Percentiles rank a stretch among this genome's conserved stretches.
These are phyloP conservation scores for Chloromyia formosa DNA, from an alignment of 2,888 invertebrate genomes.

Conservation along the genomic window DNA sequence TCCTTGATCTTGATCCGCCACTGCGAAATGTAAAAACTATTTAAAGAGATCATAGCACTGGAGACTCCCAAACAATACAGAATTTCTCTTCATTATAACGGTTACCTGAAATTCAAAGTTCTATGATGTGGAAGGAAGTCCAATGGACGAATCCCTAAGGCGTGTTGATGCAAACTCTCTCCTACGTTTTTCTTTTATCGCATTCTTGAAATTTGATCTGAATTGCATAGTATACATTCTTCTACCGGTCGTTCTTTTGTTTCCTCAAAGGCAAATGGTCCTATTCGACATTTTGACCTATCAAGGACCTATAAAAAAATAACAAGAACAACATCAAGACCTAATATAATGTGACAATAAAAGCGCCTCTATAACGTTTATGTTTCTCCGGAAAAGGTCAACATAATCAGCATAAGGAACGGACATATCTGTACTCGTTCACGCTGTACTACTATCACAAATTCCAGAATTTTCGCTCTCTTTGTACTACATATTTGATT, in stretches of 20 bases:
- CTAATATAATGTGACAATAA: slow-evolving; percentile 21
- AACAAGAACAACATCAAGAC: slow-evolving; percentile 13
- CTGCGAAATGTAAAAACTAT: too few species aligned
- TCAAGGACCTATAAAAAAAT: slow-evolving; percentile 4
- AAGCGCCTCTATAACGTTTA: background rate
- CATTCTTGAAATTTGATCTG: too few species aligned
- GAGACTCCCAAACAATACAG: too few species aligned
- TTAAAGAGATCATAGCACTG: too few species aligned
- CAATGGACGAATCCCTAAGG: too few species aligned
- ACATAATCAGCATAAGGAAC: slow-evolving; percentile 14
- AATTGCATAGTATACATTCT: background rate
- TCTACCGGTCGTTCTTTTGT: background rate
- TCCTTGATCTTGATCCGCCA: too few species aligned
- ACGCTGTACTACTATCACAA: too few species aligned
- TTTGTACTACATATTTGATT: slow-evolving; percentile 7
- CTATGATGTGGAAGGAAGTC: too few species aligned
- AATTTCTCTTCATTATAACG: too few species aligned
- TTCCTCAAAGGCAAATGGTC: background rate
- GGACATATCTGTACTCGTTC: background rate
- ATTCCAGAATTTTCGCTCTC: background rate
- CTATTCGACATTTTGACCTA: background rate
- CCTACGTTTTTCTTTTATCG: too few species aligned
- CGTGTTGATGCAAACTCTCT: too few species aligned
- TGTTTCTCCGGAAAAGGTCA: slow-evolving; percentile 10
- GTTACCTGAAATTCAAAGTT: too few species aligned